phyloP scores from a whole-genome alignment of 2,797 vertebrate genomes.

The Molossus alvarezi region DNA sequence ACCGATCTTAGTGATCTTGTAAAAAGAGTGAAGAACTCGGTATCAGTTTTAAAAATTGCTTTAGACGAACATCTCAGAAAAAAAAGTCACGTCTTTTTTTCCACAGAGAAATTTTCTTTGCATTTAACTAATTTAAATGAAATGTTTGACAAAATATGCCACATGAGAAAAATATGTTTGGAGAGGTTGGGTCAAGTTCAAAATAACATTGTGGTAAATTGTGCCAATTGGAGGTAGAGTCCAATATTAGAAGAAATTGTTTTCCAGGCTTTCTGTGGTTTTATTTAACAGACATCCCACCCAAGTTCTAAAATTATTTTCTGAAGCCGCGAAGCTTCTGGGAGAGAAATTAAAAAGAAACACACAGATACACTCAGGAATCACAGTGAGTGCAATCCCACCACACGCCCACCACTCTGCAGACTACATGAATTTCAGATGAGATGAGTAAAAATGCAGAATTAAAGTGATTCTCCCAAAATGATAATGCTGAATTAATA shows the following conservation, averaged over 20 bases:
- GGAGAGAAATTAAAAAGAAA: slow-evolving; percentile 69
- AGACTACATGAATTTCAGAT: not conserved
- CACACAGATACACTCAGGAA: not conserved
- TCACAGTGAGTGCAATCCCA: not conserved
- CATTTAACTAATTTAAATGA: slow-evolving; percentile 11
- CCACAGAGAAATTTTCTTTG: slow-evolving; percentile 26
- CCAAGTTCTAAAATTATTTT: slow-evolving; percentile 80
- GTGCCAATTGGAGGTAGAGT: not conserved
- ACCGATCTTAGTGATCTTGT: not conserved
- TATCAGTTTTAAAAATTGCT: slow-evolving; percentile 30
- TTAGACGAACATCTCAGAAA: not conserved
- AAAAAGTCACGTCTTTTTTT: slow-evolving; percentile 10
- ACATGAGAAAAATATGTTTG: slow-evolving; percentile 11
- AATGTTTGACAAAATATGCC: slow-evolving; percentile 8
- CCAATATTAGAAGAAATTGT: slow-evolving; percentile 60
- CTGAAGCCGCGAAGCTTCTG: slow-evolving; percentile 51
- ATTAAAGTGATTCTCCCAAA: slow-evolving; percentile 24
- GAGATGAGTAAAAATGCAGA: slow-evolving; percentile 35
- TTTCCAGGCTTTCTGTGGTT: slow-evolving; percentile 71
- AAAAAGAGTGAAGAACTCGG: not conserved
- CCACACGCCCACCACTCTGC: not conserved
- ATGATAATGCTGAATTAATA: not conserved
- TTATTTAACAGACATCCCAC: slow-evolving; percentile 72
- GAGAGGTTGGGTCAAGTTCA: slow-evolving; percentile 17
- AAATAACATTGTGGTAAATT: slow-evolving; percentile 35